A percentile compares a stretch with the other conserved stretches of the same genome.
Evolutionary conservation across 1,140 invertebrate genomes (phyloP).

Genomic region (Ceratosolen solmsi): DNA sequence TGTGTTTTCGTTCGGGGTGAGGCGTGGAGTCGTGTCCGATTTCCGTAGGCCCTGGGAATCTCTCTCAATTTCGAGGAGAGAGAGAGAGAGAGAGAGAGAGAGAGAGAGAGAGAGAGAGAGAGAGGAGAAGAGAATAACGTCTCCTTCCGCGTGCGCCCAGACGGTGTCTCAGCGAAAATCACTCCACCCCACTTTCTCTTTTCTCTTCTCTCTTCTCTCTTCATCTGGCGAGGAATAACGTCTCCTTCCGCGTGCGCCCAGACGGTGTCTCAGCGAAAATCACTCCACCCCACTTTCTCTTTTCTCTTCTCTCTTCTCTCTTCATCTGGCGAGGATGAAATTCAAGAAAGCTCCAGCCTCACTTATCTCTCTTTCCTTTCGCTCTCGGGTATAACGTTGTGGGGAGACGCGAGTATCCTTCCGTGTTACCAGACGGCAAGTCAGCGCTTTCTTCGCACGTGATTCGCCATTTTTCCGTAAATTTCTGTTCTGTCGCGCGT

Average conservation of each 20-base stretch:
- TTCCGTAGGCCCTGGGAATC: constrained; percentile 20
- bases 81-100: too few relatives aligned
- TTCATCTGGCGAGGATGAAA: constrained; percentile 18
- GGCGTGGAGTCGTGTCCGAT: constrained; percentile 26
- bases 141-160: constrained; percentile 20
- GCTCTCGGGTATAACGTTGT: background rate
- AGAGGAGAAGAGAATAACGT: background rate
- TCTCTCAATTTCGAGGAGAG: constrained; percentile 17
- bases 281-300: background rate
- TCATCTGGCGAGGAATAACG: background rate
- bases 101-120: too few relatives aligned
- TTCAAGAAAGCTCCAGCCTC: constrained; percentile 19
- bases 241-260: constrained; percentile 21
- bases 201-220: background rate
- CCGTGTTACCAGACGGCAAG: constrained; percentile 32
- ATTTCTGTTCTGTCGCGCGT: background rate
- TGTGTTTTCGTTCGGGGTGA: background rate
- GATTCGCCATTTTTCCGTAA: background rate
- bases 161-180: constrained; percentile 23
- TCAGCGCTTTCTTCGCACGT: constrained; percentile 12
- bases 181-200: background rate
- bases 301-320: background rate
- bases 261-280: constrained; percentile 25
- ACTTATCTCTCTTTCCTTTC: background rate
- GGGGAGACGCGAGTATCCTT: background rate